Percentiles rank a stretch among this genome's conserved stretches.
phyloP scores from a whole-genome alignment of 2,113 vertebrate species.

The Cnemophilus loriae region DNA sequence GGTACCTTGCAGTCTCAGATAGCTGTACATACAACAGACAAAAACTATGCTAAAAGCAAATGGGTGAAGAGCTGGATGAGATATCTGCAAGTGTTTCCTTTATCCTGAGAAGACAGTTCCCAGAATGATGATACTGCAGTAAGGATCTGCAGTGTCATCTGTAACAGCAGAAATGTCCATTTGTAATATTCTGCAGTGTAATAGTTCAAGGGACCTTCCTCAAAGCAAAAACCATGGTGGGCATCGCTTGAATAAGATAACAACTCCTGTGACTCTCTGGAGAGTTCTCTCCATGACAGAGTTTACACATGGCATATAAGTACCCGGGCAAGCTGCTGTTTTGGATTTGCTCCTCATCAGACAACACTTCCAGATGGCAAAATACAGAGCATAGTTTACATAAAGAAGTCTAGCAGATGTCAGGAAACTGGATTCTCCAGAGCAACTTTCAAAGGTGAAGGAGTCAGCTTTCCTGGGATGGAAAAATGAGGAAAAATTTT shows the following conservation, averaged over 20 bases:
- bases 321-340: slow-evolving; percentile 5
- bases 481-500: background rate
- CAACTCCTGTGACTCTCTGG: background rate
- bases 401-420: slow-evolving; percentile 22
- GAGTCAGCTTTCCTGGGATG: background rate
- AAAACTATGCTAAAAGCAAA: background rate
- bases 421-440: background rate
- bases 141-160: background rate
- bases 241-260: background rate
- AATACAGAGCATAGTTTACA: slow-evolving; percentile 12
- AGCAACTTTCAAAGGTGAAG: background rate
- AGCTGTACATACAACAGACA: background rate
- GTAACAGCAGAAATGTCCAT: background rate
- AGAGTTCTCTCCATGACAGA: background rate
- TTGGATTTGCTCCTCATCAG: slow-evolving; percentile 27
- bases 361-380: slow-evolving; percentile 38
- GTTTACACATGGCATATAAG: background rate
- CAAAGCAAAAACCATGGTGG: background rate
- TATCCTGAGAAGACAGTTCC: background rate
- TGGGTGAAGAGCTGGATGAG: background rate
- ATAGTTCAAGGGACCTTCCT: background rate
- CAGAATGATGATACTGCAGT: background rate
- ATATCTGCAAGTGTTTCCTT: background rate
- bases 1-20: background rate
- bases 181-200: background rate